Evolutionary conservation across 1,140 invertebrate genomes (phyloP), one percentile per base, ranked within the genome.

Genomic region (Tetragonula clypearis): DNA sequence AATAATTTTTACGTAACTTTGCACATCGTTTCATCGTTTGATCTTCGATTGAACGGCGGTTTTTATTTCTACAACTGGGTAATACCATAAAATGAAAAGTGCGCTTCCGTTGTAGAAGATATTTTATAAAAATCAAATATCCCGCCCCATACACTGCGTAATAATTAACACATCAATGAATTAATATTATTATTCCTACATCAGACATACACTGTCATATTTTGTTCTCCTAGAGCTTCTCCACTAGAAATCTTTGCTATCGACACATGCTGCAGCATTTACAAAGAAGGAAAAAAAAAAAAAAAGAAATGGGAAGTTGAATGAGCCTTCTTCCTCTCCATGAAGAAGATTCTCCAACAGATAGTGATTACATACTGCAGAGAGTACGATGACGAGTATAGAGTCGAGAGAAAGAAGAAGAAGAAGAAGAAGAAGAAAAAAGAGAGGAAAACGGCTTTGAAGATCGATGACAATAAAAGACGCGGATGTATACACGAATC

Each of bases 401-500:
- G 56, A 17, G 49, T 15, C 53, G 75, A 17, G 78, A 71, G 68
- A 74, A 75, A 69, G 82, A 78, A 23, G 83, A 69, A 72, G 66
- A 82, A 30, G 35, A 53, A 19, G 56, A 82, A 30, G 30, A 30
- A 30, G 30, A 30, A 30, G 30, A 35, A 35, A 35, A 73, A 74
- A 83, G 49, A 49, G 58, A 86, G 58, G 71, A 73, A 86, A 87
- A 88, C 80, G 74, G 86, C 88, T 89, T 92, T 90, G 75, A 92
- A 68, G 79, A 87, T 91, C 85, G 84, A 62, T 88, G 81, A 92
- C 87, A 91, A 91, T 93, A 83, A 87, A 85, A 88, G 88, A 92
- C 87, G 85, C 85, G 88, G 86, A 88, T 79, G 60, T 55, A 60
- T 78, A 15, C 11, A 26, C 53, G 81, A 80, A 35, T 55, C 53